These are phyloP conservation scores for Mylabris phalerata DNA, from an alignment of 1,140 invertebrate genomes.

Conservation along the genomic window DNA sequence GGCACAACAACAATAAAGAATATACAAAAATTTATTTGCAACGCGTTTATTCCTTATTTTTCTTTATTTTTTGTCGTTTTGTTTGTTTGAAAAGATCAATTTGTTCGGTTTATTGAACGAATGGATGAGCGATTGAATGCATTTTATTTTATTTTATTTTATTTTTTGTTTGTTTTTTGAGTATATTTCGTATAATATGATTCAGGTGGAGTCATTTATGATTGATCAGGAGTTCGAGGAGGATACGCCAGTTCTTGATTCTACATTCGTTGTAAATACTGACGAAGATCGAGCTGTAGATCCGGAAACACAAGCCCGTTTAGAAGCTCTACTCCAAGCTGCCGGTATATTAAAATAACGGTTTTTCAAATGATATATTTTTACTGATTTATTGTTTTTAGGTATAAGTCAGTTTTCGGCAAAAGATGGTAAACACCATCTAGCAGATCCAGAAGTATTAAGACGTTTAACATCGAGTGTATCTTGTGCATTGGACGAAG, in stretches of 20 bases:
- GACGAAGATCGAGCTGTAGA: conserved; percentile 78
- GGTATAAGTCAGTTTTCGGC: conserved; percentile 69
- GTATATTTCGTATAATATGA: conserved; percentile 6
- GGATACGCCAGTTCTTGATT: conserved; percentile 57
- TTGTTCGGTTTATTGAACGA: no score
- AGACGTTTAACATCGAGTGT: conserved; percentile 80
- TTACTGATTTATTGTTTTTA: conserved; percentile 31
- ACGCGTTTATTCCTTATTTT: no score
- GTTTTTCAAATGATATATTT: background rate
- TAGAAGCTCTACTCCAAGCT: conserved; percentile 83
- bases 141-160: background rate
- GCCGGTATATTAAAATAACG: conserved; percentile 54
- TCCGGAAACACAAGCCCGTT: conserved; percentile 78
- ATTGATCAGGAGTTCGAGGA: conserved; percentile 62
- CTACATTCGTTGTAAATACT: conserved; percentile 67
- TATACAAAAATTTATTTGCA: no score
- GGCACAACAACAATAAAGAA: no score
- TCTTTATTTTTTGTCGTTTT: no score
- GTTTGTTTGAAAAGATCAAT: no score
- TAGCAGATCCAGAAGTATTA: conserved; percentile 74
- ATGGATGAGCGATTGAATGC: no score
- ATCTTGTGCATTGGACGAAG: conserved; percentile 90
- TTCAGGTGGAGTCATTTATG: conserved; percentile 64
- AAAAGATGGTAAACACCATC: conserved; percentile 66
- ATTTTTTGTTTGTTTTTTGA: background rate